Percentiles rank a stretch among this genome's conserved stretches.
These are phyloP conservation scores for Drosophila repletoides DNA, from an alignment of 1,140 invertebrate genomes.

Conservation along the genomic window DNA sequence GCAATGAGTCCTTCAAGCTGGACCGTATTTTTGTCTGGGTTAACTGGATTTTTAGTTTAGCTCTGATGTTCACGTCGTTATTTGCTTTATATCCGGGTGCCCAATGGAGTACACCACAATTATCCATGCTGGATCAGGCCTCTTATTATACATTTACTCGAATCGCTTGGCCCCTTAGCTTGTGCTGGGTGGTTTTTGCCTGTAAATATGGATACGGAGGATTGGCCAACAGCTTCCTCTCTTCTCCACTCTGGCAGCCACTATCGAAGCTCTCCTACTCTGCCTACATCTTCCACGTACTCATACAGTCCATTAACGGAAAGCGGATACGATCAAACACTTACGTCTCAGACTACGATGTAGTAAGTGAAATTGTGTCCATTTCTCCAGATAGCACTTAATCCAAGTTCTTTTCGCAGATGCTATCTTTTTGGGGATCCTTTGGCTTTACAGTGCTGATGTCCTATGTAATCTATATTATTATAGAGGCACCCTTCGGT, in stretches of 20 bases:
- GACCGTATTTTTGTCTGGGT: slow-evolving; percentile 5
- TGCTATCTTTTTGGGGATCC: slow-evolving; percentile 48
- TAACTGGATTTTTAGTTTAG: slow-evolving; percentile 56
- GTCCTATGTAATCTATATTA: slow-evolving; percentile 41
- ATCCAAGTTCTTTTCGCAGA: slow-evolving; percentile 25
- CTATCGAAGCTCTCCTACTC: slow-evolving; percentile 82
- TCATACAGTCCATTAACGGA: slow-evolving; percentile 40
- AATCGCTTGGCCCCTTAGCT: slow-evolving; percentile 84
- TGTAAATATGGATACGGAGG: slow-evolving; percentile 86
- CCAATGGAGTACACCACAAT: slow-evolving; percentile 35
- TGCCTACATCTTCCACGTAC: slow-evolving; percentile 83
- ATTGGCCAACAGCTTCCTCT: slow-evolving; percentile 83
- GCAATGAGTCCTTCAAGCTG: slow-evolving; percentile 30
- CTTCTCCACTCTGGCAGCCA: slow-evolving; percentile 82
- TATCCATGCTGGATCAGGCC: slow-evolving; percentile 3
- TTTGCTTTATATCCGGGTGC: slow-evolving; percentile 70
- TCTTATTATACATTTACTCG: slow-evolving; percentile 84
- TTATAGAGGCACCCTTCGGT: slow-evolving; percentile 54
- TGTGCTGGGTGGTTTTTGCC: slow-evolving; percentile 88
- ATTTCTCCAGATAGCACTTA: not conserved
- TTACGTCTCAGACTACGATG: slow-evolving; percentile 45
- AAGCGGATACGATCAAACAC: slow-evolving; percentile 22
- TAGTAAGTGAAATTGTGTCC: slow-evolving; percentile 26
- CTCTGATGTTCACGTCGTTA: slow-evolving; percentile 55
- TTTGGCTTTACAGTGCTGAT: slow-evolving; percentile 51